These are phyloP conservation scores for Protonibea diacanthus DNA, from an alignment of 2,797 vertebrate species.

Conservation along the genomic window DNA sequence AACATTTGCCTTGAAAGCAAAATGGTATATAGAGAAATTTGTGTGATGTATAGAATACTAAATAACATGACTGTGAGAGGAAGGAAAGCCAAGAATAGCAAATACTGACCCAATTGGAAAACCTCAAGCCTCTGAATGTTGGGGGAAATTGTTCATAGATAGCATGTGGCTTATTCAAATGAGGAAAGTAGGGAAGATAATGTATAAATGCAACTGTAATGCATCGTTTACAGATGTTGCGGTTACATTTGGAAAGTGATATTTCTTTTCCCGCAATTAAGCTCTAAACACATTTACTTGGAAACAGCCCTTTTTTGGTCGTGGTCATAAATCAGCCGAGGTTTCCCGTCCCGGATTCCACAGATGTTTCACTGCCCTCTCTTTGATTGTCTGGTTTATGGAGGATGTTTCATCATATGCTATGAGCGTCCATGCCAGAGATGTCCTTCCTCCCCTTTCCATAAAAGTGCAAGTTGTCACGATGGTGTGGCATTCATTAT, in stretches of 20 bases:
- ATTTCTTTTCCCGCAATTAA: constrained; percentile 50
- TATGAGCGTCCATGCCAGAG: constrained; percentile 54
- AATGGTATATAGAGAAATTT: constrained; percentile 17
- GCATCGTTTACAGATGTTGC: constrained; percentile 64
- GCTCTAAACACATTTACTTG: constrained; percentile 44
- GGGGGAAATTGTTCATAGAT: constrained; percentile 54
- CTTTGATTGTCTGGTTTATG: constrained; percentile 80
- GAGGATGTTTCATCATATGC: constrained; percentile 66
- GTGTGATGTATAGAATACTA: constrained; percentile 51
- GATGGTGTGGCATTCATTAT: constrained; percentile 79
- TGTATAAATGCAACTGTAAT: constrained; percentile 37
- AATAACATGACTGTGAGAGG: constrained; percentile 34
- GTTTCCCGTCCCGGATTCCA: constrained; percentile 61
- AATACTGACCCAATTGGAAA: constrained; percentile 69
- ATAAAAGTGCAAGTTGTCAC: constrained; percentile 82
- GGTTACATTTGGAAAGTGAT: constrained; percentile 62
- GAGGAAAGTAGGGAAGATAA: constrained; percentile 38
- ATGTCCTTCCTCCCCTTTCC: constrained; percentile 71
- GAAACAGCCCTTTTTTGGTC: constrained; percentile 62
- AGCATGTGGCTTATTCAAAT: constrained; percentile 43
- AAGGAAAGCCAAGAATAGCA: constrained; percentile 54
- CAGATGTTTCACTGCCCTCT: constrained; percentile 64
- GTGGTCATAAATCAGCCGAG: constrained; percentile 63
- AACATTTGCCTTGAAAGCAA: constrained; percentile 74
- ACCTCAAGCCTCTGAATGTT: constrained; percentile 37